Conservation (phyloP, 2,797 vertebrate genomes). For the Sebastes trivittatus region DNA sequence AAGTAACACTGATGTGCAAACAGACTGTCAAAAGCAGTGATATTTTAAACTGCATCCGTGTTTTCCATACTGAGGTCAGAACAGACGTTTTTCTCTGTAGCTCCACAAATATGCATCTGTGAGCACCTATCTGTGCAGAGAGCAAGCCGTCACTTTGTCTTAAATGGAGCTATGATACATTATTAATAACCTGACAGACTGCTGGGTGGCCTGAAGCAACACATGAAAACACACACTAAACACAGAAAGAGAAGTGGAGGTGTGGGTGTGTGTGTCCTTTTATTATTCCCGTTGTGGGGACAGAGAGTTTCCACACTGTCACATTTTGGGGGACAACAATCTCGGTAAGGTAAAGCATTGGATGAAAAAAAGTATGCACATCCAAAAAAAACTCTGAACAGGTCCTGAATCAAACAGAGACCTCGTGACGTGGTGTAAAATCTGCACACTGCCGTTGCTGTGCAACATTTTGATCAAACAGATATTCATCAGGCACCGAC, state of each 20-base stretch:
- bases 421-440: too few species aligned
- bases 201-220: constrained; percentile 45
- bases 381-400: too few species aligned
- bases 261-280: too few species aligned
- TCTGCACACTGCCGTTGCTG: too few species aligned
- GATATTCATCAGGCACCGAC: too few species aligned
- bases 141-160: constrained; percentile 6
- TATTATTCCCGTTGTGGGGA: too few species aligned
- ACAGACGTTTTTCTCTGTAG: not conserved
- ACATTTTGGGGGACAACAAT: too few species aligned
- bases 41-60: not conserved
- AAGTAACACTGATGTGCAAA: not conserved
- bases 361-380: too few species aligned
- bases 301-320: too few species aligned
- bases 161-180: constrained; percentile 6
- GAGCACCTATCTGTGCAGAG: constrained; percentile 11
- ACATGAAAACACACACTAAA: not conserved
- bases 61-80: not conserved
- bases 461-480: too few species aligned
- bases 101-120: constrained; percentile 27
- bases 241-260: not conserved
- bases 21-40: not conserved
- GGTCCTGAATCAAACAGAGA: too few species aligned
- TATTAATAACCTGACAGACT: constrained; percentile 44
- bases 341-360: too few species aligned